Conservation (phyloP, 2,888 invertebrate genomes). For the Acanthosepion pharaonis region DNA sequence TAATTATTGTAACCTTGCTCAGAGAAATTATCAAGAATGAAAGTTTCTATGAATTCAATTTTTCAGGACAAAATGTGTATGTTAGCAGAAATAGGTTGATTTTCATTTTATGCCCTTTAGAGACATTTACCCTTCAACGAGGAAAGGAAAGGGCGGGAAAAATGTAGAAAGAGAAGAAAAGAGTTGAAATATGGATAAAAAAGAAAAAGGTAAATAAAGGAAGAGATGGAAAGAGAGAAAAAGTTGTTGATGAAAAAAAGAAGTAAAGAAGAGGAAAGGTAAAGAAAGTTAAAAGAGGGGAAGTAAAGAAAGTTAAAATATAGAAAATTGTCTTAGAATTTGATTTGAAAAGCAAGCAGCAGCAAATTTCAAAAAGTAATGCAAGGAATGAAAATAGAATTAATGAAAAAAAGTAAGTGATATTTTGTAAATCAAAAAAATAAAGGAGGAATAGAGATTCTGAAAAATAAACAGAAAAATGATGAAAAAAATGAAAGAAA, state of each 20-base stretch:
- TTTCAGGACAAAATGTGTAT: neutral
- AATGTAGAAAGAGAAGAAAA: neutral
- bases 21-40: constrained; percentile 15
- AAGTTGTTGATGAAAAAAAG: neutral
- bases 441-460: no score
- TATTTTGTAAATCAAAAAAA: no score
- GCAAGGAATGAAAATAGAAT: no score
- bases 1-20: neutral
- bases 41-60: neutral
- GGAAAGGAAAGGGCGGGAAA: neutral
- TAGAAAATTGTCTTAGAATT: neutral
- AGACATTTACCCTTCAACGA: neutral
- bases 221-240: neutral
- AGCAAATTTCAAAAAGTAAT: no score
- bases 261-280: neutral
- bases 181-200: neutral
- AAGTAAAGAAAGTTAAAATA: neutral
- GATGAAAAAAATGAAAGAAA: no score
- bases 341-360: no score
- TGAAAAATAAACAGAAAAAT: no score
- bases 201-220: neutral
- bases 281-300: neutral
- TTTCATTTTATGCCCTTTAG: neutral
- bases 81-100: neutral
- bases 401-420: no score